Evolutionary conservation across 2,797 vertebrate genomes (phyloP).

Genomic region (Serranus cabrilla): DNA sequence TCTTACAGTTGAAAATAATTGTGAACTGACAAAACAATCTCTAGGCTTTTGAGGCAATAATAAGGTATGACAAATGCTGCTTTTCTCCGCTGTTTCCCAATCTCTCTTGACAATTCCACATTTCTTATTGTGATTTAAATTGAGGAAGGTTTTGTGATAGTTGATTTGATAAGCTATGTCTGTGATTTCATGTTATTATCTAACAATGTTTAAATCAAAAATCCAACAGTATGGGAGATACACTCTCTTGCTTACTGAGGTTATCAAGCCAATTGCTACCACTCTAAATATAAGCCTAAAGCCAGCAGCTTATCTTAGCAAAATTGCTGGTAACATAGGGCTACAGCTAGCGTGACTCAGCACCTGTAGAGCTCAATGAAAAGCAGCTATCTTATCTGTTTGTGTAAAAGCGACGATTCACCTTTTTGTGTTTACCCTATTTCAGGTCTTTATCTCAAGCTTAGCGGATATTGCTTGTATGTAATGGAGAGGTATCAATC

Average conservation of each 20-base stretch:
- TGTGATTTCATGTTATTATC: background rate
- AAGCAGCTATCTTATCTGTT: no score
- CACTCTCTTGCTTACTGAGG: background rate
- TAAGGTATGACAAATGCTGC: constrained; percentile 17
- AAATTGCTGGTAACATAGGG: no score
- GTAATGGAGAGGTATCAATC: no score
- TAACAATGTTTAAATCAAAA: background rate
- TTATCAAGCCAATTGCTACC: no score
- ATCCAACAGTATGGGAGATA: background rate
- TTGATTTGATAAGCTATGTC: background rate
- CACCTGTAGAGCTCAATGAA: background rate
- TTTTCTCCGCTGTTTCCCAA: constrained; percentile 24
- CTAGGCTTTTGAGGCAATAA: background rate
- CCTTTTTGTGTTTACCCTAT: no score
- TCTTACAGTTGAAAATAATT: background rate
- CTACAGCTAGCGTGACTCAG: no score
- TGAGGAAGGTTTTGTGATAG: background rate
- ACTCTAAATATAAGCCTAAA: no score
- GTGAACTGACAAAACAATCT: background rate
- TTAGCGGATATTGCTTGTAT: no score
- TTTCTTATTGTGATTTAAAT: background rate
- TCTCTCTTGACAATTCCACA: constrained; percentile 15
- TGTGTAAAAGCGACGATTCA: no score
- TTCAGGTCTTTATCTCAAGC: no score
- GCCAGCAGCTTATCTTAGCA: no score